Conservation (phyloP, 2,797 vertebrate species). For the Anableps anableps region DNA sequence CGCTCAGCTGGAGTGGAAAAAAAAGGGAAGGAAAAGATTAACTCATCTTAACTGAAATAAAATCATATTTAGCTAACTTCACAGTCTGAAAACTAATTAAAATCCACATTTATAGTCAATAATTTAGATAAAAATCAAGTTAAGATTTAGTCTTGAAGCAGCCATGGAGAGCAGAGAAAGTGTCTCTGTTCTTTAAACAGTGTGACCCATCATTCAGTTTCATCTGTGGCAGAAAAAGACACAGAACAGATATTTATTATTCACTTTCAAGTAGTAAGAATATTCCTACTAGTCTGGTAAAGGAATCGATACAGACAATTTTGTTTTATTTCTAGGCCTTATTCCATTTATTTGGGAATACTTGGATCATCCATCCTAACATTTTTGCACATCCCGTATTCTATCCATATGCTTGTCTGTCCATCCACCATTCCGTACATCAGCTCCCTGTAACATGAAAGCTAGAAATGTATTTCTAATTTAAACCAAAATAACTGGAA, state of each 20-base stretch:
- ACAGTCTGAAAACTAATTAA: not conserved
- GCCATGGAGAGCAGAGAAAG: not conserved
- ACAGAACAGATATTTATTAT: too few species aligned
- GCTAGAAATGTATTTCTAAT: not conserved
- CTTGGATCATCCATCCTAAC: not conserved
- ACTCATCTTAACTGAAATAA: not conserved
- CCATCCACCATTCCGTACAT: not conserved
- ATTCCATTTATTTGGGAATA: not conserved
- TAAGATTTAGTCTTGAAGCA: not conserved
- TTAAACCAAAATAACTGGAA: too few species aligned
- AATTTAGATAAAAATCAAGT: not conserved
- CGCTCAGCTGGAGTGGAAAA: not conserved
- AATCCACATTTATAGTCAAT: not conserved
- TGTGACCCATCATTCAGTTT: not conserved
- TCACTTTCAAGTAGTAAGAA: not conserved
- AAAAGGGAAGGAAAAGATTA: not conserved
- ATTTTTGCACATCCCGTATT: too few species aligned
- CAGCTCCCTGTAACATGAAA: not conserved
- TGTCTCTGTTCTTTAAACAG: not conserved
- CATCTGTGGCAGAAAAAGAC: not conserved
- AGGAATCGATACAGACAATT: not conserved
- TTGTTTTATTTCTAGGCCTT: not conserved
- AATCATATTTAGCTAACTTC: not conserved
- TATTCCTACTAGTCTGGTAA: not conserved
- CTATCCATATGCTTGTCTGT: not conserved